These are phyloP conservation scores for Deilephila porcellus DNA, from an alignment of 2,888 invertebrate genomes.

Conservation along the genomic window DNA sequence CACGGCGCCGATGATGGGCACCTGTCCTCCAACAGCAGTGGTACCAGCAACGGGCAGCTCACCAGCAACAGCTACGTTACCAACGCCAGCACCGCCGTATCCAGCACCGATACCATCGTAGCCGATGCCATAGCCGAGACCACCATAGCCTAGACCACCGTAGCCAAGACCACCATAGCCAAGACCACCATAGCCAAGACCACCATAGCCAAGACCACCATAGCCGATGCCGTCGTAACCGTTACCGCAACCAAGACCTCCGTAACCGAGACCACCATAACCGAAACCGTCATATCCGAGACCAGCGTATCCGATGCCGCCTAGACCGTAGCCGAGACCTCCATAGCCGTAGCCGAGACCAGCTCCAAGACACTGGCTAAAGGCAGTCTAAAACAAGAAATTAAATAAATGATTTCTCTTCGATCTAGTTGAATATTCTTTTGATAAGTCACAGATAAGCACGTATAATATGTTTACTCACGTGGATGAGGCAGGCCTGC, in stretches of 20 bases:
- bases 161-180: no score
- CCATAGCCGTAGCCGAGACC: slow-evolving; percentile 1
- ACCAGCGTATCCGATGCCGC: slow-evolving; percentile 10
- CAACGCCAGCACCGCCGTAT: slow-evolving; percentile 39
- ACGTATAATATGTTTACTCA: background rate
- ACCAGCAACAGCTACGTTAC: slow-evolving; percentile 46
- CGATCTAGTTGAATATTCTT: background rate
- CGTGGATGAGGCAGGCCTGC: slow-evolving; percentile 37
- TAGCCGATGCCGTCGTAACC: slow-evolving; percentile 41
- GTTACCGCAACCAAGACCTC: slow-evolving; percentile 17
- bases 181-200: slow-evolving; percentile 29
- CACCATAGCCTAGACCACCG: no score
- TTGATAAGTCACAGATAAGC: background rate
- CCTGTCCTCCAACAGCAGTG: slow-evolving; percentile 38
- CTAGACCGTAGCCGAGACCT: slow-evolving; percentile 20
- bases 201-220: slow-evolving; percentile 31
- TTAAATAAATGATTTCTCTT: background rate
- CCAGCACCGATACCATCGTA: slow-evolving; percentile 29
- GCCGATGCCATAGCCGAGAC: slow-evolving; percentile 23
- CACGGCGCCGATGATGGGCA: slow-evolving; percentile 43
- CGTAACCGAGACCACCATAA: slow-evolving; percentile 28
- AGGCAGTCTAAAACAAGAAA: slow-evolving; percentile 21
- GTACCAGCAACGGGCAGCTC: slow-evolving; percentile 51
- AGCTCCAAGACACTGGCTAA: background rate
- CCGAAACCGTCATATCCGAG: slow-evolving; percentile 26